phyloP scores from a whole-genome alignment of 2,888 invertebrate genomes.

The Quadriops clusia region DNA sequence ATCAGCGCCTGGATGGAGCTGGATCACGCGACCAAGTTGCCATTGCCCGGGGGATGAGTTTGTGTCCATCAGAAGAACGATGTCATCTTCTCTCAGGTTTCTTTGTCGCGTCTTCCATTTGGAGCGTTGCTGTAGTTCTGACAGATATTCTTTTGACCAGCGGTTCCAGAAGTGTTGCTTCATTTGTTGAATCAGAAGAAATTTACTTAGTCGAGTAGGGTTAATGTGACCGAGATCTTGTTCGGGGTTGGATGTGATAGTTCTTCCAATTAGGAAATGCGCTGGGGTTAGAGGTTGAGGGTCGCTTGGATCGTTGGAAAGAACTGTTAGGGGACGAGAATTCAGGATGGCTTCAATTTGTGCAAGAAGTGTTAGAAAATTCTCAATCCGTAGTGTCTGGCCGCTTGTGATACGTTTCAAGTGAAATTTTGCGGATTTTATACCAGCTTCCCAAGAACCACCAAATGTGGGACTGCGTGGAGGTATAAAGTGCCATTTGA shows the following conservation, averaged over 20 bases:
- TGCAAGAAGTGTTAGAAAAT: constrained; percentile 17
- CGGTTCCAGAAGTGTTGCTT: constrained; percentile 18
- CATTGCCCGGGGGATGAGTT: constrained; percentile 22
- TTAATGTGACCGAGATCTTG: constrained; percentile 14
- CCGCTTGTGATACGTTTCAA: constrained; percentile 14
- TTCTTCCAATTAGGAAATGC: constrained; percentile 24
- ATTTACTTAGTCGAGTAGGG: constrained; percentile 15
- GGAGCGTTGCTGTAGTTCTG: constrained; percentile 16
- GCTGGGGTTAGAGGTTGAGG: constrained; percentile 21
- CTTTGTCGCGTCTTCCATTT: constrained; percentile 15
- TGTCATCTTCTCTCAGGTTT: constrained; percentile 17
- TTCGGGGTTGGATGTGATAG: constrained; percentile 20
- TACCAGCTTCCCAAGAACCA: constrained; percentile 23
- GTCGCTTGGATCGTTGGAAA: constrained; percentile 19
- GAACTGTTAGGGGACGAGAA: constrained; percentile 18
- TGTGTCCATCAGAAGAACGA: constrained; percentile 25
- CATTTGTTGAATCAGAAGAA: constrained; percentile 17
- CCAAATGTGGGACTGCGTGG: constrained; percentile 15
- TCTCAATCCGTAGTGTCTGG: constrained; percentile 16
- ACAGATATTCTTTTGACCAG: constrained; percentile 20
- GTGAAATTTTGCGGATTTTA: constrained; percentile 22
- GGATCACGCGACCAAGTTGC: constrained; percentile 19
- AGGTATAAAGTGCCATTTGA: constrained; percentile 22
- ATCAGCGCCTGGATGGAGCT: constrained; percentile 22
- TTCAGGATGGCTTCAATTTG: constrained; percentile 21